These are phyloP conservation scores for Syngnathus acus DNA, from an alignment of 2,797 vertebrate species.

Conservation along the genomic window DNA sequence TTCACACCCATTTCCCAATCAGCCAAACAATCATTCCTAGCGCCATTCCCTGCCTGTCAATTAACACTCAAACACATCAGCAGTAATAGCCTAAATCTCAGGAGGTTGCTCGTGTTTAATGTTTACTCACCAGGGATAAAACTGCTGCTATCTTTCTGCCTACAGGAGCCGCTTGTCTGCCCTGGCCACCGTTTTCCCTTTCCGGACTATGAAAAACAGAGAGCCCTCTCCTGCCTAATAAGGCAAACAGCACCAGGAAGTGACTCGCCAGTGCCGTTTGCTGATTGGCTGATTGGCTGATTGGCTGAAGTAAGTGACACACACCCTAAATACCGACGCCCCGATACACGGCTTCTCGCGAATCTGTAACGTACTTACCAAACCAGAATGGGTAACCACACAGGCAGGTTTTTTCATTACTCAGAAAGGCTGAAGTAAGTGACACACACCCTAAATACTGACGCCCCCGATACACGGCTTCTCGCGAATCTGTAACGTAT, in stretches of 20 bases:
- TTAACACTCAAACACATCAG: conserved; percentile 3
- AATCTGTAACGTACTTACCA: neutral
- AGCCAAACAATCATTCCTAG: neutral
- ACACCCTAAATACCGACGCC: neutral
- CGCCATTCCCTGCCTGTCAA: neutral
- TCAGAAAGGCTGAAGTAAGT: conserved; percentile 5
- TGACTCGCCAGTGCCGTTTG: conserved; percentile 40
- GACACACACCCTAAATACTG: neutral
- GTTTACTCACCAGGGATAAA: no score
- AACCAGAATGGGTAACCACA: neutral
- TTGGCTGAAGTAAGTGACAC: conserved; percentile 43
- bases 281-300: conserved; percentile 65
- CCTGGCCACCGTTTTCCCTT: conserved; percentile 60
- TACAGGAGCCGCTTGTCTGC: conserved; percentile 31
- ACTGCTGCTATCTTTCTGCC: conserved; percentile 34
- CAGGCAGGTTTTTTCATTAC: conserved; percentile 26
- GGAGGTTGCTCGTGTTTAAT: conserved; percentile 19
- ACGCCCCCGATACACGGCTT: neutral
- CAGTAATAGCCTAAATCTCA: neutral
- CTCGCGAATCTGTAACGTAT: no score
- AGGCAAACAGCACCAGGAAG: conserved; percentile 50
- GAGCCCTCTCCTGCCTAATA: conserved; percentile 52
- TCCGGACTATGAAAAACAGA: conserved; percentile 13
- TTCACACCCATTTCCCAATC: neutral
- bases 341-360: neutral